A percentile compares a stretch with the other conserved stretches of the same genome.
These are phyloP conservation scores for Aquatica leii DNA, from an alignment of 2,888 invertebrate species.

Conservation along the genomic window DNA sequence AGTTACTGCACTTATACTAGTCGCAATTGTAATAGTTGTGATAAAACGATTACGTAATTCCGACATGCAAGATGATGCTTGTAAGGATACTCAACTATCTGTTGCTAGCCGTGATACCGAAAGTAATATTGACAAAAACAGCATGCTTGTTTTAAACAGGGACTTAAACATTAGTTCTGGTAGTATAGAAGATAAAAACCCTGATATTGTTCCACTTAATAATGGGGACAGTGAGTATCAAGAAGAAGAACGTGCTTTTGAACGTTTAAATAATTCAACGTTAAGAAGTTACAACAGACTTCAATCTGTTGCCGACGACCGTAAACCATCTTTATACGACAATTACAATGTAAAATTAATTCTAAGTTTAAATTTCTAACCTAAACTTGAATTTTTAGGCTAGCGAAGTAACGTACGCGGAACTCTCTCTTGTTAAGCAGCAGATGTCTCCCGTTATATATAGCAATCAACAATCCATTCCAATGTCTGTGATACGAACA, in stretches of 20 bases:
- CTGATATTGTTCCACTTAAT: constrained; percentile 67
- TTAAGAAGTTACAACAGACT: constrained; percentile 58
- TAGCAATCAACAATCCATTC: constrained; percentile 58
- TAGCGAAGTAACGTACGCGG: constrained; percentile 67
- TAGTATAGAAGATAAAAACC: constrained; percentile 67
- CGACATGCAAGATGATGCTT: constrained; percentile 55
- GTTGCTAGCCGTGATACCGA: constrained; percentile 55
- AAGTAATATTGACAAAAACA: constrained; percentile 59
- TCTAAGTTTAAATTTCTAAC: background rate
- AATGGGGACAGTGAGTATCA: constrained; percentile 64
- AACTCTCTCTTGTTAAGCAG: constrained; percentile 60
- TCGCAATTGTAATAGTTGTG: constrained; percentile 75
- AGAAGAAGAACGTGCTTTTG: constrained; percentile 65
- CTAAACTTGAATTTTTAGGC: constrained; percentile 52
- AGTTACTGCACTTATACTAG: constrained; percentile 77
- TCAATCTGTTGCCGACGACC: constrained; percentile 55
- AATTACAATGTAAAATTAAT: constrained; percentile 40
- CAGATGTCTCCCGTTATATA: constrained; percentile 60
- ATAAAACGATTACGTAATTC: constrained; percentile 71
- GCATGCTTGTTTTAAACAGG: constrained; percentile 62
- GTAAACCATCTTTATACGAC: constrained; percentile 58
- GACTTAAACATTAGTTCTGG: constrained; percentile 63
- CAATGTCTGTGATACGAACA: constrained; percentile 59
- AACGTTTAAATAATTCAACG: constrained; percentile 63
- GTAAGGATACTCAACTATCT: constrained; percentile 57